Evolutionary conservation across 1,140 invertebrate genomes (phyloP).

Genomic region (Mactra quadrangularis): DNA sequence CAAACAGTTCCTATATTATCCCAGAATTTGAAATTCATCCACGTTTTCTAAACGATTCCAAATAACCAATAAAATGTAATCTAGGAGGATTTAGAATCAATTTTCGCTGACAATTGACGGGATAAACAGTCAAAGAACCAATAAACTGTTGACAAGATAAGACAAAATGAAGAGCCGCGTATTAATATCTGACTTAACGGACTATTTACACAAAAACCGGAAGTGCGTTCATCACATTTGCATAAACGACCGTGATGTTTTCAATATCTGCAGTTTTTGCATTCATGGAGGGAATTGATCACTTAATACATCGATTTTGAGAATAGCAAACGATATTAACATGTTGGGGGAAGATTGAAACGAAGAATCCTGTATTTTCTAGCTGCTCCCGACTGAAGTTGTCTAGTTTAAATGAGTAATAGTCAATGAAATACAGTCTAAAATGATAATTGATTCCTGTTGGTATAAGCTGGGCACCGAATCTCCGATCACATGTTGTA

Average conservation of each 20-base stretch:
- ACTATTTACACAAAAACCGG: constrained; percentile 57
- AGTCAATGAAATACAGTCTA: no score
- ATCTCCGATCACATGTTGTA: no score
- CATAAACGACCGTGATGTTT: constrained; percentile 26
- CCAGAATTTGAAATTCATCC: constrained; percentile 38
- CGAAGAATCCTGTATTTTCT: no score
- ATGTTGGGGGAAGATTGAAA: no score
- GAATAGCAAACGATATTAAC: not conserved
- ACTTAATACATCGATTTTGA: not conserved
- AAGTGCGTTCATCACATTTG: constrained; percentile 28
- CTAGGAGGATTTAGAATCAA: constrained; percentile 50
- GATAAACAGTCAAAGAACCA: constrained; percentile 55
- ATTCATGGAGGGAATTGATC: not conserved
- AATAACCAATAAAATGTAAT: constrained; percentile 61
- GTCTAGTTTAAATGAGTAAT: no score
- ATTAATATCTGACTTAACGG: constrained; percentile 51
- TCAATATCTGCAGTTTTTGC: not conserved
- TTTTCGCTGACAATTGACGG: constrained; percentile 55
- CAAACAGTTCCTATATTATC: constrained; percentile 8
- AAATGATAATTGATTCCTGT: no score
- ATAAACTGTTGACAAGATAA: constrained; percentile 62
- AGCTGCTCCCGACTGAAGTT: no score
- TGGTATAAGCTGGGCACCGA: no score
- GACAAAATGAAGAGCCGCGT: constrained; percentile 51
- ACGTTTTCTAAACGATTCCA: constrained; percentile 48